Evolutionary conservation across 1,140 invertebrate species (phyloP).

Genomic region (Diplogasteroides magnus): DNA sequence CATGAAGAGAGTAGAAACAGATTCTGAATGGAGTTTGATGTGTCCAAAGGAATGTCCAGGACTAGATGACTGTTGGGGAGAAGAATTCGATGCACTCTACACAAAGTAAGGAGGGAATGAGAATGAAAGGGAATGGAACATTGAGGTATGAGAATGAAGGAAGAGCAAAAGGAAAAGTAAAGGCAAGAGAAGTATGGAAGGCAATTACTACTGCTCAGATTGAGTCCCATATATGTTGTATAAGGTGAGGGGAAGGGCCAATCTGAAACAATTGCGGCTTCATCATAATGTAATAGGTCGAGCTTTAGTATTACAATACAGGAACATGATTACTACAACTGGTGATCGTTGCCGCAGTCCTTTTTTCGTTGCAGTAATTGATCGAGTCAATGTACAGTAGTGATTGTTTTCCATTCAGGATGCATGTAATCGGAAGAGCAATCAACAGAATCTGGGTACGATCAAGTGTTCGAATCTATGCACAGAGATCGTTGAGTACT

Average conservation of each 20-base stretch:
- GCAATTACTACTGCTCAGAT: slow-evolving; percentile 89
- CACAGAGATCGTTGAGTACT: slow-evolving; percentile 91
- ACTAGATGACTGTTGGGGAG: slow-evolving; percentile 80
- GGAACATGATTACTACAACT: too few species aligned
- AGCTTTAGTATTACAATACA: too few species aligned
- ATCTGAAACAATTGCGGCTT: too few species aligned
- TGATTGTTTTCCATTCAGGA: slow-evolving; percentile 60
- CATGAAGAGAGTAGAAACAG: slow-evolving; percentile 80
- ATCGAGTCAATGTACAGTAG: too few species aligned
- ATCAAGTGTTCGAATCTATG: slow-evolving; percentile 97
- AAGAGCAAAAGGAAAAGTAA: slow-evolving; percentile 69
- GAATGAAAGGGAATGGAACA: slow-evolving; percentile 18
- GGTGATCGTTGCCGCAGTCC: too few species aligned
- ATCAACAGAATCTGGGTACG: slow-evolving; percentile 96
- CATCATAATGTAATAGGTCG: too few species aligned
- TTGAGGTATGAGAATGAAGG: slow-evolving; percentile 76
- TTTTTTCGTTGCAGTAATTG: too few species aligned
- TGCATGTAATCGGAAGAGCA: slow-evolving; percentile 89
- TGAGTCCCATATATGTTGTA: slow-evolving; percentile 89
- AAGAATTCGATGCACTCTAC: slow-evolving; percentile 86
- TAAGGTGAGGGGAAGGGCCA: slow-evolving; percentile 27
- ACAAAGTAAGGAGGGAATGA: slow-evolving; percentile 56
- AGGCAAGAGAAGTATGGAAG: slow-evolving; percentile 82
- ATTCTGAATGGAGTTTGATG: slow-evolving; percentile 83
- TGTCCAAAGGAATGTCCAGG: slow-evolving; percentile 87